Conservation (phyloP, 2,888 invertebrate species). For the Halictus quadricinctus region DNA sequence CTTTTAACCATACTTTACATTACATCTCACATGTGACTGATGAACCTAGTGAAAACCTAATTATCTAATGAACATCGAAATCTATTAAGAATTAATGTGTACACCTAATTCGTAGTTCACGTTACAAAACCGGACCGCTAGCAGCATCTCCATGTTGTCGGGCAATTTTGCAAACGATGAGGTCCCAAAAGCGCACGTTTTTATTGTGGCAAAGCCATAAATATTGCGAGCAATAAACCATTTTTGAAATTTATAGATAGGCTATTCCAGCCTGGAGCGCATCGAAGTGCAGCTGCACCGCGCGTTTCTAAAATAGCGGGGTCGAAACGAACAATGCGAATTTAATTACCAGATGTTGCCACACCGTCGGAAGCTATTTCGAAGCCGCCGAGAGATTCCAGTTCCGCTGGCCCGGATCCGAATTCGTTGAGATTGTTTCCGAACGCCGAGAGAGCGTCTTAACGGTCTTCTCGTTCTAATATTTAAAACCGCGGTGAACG, state of each 20-base stretch:
- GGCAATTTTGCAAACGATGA: background rate
- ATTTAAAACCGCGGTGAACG: background rate
- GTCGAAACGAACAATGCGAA: background rate
- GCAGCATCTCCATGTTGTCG: background rate
- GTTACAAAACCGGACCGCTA: background rate
- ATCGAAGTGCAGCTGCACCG: background rate
- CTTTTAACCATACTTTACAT: no score
- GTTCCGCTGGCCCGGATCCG: background rate
- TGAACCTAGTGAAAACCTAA: no score
- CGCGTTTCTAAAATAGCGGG: background rate
- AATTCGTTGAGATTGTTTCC: background rate
- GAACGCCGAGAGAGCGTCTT: background rate
- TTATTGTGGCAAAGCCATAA: background rate
- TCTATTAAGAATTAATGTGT: background rate
- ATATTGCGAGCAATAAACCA: background rate
- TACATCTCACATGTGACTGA: no score
- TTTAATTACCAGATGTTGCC: slow-evolving; percentile 3
- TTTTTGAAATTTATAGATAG: background rate
- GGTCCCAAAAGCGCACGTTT: background rate
- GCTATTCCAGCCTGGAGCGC: background rate
- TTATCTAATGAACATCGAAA: no score
- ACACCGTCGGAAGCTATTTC: background rate
- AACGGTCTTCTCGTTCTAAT: background rate
- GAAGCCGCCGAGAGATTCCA: background rate
- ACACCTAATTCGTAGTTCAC: background rate